phyloP scores from a whole-genome alignment of 2,113 vertebrate species.

The Bothrops jararaca region DNA sequence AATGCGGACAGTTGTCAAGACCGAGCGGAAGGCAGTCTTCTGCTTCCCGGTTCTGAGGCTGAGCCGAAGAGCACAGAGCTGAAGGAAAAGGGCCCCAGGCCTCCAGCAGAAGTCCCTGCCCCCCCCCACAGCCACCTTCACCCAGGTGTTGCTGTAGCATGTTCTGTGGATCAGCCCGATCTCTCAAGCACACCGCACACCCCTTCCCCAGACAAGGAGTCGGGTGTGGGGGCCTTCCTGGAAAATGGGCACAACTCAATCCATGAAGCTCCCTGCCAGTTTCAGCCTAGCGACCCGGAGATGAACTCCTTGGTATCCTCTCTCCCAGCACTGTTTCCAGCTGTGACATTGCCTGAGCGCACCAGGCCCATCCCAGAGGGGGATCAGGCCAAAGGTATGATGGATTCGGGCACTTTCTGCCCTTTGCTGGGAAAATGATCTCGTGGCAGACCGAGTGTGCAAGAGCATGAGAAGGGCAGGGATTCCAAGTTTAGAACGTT shows the following conservation, averaged over 20 bases:
- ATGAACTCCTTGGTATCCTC: conserved; percentile 11
- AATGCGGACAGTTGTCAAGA: neutral
- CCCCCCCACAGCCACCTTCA: neutral
- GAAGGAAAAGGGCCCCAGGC: neutral
- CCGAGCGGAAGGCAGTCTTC: neutral
- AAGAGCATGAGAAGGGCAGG: neutral
- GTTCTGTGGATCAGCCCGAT: neutral
- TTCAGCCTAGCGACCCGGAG: conserved; percentile 45
- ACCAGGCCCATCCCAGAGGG: accelerated
- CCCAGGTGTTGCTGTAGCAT: neutral
- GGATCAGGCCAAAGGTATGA: conserved; percentile 44
- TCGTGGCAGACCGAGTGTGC: neutral
- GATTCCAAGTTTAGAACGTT: neutral
- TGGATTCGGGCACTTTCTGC: neutral
- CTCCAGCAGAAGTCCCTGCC: neutral
- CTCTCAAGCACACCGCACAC: neutral
- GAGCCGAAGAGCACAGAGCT: neutral
- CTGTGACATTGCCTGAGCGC: neutral
- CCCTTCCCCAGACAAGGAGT: neutral
- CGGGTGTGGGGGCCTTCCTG: neutral
- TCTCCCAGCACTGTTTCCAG: neutral
- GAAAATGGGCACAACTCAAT: neutral
- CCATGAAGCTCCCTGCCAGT: conserved; percentile 22
- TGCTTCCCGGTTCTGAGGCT: neutral
- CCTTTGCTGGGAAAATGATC: neutral